Percentiles rank a stretch among this genome's conserved stretches.
Conservation (phyloP, 2,888 invertebrate genomes). For the Catonia carolina region DNA sequence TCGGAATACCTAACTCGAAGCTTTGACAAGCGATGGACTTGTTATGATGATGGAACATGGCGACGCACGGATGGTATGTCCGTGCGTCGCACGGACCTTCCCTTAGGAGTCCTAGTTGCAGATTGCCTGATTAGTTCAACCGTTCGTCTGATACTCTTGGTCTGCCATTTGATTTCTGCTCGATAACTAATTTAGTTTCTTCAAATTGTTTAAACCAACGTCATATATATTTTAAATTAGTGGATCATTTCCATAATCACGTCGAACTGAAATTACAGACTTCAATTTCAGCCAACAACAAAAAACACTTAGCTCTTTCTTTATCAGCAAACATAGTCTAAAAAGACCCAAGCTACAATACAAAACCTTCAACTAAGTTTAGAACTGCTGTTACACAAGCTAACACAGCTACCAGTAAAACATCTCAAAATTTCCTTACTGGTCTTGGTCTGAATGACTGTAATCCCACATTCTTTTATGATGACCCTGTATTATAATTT, state of each 20-base stretch:
- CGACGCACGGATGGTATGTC: conserved; percentile 4
- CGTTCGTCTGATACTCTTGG: conserved; percentile 12
- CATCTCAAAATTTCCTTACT: too few species aligned
- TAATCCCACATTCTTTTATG: too few species aligned
- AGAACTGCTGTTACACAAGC: too few species aligned
- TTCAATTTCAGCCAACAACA: conserved; percentile 15
- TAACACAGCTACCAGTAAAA: too few species aligned
- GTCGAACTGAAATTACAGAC: conserved; percentile 1
- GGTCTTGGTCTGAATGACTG: too few species aligned
- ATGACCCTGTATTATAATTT: too few species aligned
- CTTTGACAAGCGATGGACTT: conserved; percentile 10
- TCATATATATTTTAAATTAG: conserved; percentile 7
- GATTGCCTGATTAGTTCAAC: conserved; percentile 15
- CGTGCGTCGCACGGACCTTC: not conserved
- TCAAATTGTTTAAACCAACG: conserved; percentile 15
- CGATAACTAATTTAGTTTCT: conserved; percentile 17
- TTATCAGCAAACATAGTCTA: not conserved
- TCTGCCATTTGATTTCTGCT: conserved; percentile 14
- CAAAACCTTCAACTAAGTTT: too few species aligned
- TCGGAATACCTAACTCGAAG: not conserved
- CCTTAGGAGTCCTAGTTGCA: conserved; percentile 11
- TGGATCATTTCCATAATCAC: conserved; percentile 9
- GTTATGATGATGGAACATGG: conserved; percentile 1
- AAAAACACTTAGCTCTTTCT: conserved; percentile 14
- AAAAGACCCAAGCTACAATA: too few species aligned